A percentile compares a stretch with the other conserved stretches of the same genome.
These are phyloP conservation scores for Camelus bactrianus DNA, from an alignment of 2,113 vertebrate genomes.

Conservation along the genomic window DNA sequence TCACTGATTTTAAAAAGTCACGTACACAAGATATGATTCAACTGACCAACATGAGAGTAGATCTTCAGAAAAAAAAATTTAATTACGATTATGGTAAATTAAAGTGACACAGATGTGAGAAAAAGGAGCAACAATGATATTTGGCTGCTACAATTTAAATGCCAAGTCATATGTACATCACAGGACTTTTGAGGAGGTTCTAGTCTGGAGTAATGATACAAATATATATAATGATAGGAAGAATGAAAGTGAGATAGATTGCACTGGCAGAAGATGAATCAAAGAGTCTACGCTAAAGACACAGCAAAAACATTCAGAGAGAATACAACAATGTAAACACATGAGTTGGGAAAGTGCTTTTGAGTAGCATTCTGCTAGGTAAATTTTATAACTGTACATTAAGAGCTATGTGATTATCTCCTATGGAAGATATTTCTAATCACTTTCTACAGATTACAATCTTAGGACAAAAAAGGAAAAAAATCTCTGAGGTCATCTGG, in stretches of 20 bases:
- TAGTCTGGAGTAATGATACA: slow-evolving; percentile 44
- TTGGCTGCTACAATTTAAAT: slow-evolving; percentile 7
- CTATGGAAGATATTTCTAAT: neutral
- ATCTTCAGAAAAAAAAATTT: slow-evolving; percentile 17
- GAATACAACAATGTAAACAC: neutral
- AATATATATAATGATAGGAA: neutral
- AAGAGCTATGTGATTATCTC: neutral
- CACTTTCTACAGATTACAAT: slow-evolving; percentile 39
- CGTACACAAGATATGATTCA: neutral
- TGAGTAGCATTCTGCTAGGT: neutral
- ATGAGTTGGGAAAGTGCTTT: slow-evolving; percentile 10
- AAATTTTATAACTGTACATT: neutral
- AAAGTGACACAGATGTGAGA: neutral
- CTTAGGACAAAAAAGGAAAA: neutral
- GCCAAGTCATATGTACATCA: neutral
- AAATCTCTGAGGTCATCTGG: neutral
- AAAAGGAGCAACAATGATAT: neutral
- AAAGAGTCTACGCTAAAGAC: neutral
- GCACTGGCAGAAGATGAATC: neutral
- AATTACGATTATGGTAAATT: neutral
- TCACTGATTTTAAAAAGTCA: neutral
- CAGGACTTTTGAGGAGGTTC: neutral
- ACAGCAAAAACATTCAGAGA: slow-evolving; percentile 15
- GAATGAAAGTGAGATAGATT: neutral
- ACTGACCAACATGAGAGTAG: neutral